Evolutionary conservation across 2,113 vertebrate genomes (phyloP).

Genomic region (Calyptomena viridis): DNA sequence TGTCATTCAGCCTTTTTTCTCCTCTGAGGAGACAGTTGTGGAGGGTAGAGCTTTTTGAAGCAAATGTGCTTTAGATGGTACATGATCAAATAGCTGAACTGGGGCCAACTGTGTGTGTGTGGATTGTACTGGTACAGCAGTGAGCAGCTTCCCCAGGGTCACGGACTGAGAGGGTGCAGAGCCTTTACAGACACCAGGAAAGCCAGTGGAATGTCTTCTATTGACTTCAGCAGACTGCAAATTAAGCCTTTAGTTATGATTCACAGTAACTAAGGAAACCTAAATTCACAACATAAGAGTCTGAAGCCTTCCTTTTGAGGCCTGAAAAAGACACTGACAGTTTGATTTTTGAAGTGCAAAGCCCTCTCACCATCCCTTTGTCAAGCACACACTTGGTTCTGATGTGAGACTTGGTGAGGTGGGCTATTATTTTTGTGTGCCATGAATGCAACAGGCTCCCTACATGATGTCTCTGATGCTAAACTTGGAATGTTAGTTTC

Average conservation of each 20-base stretch:
- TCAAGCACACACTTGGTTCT: not conserved
- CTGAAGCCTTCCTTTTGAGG: slow-evolving; percentile 10
- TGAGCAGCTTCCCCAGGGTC: not conserved
- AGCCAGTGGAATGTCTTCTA: slow-evolving; percentile 19
- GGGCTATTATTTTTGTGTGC: not conserved
- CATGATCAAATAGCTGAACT: not conserved
- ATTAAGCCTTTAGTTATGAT: slow-evolving; percentile 26
- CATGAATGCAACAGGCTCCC: not conserved
- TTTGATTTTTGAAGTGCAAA: not conserved
- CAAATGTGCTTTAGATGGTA: not conserved
- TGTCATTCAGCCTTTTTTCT: not conserved
- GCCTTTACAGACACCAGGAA: not conserved
- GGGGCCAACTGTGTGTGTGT: not conserved
- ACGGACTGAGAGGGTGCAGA: not conserved
- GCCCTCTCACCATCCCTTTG: not conserved
- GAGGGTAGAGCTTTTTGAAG: not conserved
- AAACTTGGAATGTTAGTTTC: not conserved
- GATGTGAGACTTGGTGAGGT: not conserved
- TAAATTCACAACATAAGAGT: not conserved
- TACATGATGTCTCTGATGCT: not conserved
- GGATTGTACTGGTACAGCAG: not conserved
- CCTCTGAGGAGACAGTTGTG: not conserved
- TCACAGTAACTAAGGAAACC: slow-evolving; percentile 61
- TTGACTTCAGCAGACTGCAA: slow-evolving; percentile 47
- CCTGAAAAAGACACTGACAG: not conserved